A percentile compares a stretch with the other conserved stretches of the same genome.
These are phyloP conservation scores for Allacma fusca DNA, from an alignment of 2,888 invertebrate genomes.

Conservation along the genomic window DNA sequence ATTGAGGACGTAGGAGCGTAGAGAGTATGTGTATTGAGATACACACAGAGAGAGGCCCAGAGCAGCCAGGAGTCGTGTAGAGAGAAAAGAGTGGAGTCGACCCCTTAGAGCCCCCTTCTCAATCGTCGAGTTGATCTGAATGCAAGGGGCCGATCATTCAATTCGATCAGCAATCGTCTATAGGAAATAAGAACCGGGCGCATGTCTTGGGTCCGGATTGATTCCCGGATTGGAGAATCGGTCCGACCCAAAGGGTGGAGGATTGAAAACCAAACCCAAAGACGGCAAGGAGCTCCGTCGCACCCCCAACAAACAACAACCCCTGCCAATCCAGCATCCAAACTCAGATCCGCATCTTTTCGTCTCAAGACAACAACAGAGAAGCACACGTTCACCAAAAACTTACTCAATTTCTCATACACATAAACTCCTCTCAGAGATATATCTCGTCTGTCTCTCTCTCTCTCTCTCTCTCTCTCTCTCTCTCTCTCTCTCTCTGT, in stretches of 20 bases:
- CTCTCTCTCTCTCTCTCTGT: background rate
- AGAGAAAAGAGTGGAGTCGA: conserved; percentile 33
- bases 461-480: conserved; percentile 36
- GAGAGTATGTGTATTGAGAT: background rate
- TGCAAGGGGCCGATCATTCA: conserved; percentile 60
- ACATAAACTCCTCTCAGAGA: conserved; percentile 30
- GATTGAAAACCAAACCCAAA: conserved; percentile 61
- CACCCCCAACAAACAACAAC: conserved; percentile 38
- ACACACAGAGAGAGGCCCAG: no score
- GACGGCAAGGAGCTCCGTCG: conserved; percentile 43
- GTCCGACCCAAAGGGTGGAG: conserved; percentile 61
- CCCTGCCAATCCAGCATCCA: conserved; percentile 46
- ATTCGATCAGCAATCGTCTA: conserved; percentile 62
- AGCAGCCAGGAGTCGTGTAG: background rate
- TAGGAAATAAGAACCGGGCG: conserved; percentile 61
- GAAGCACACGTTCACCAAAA: conserved; percentile 14
- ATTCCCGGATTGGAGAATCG: conserved; percentile 60
- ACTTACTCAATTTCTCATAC: conserved; percentile 24
- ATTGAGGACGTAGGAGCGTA: background rate
- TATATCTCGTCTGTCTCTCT: background rate
- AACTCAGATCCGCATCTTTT: conserved; percentile 51
- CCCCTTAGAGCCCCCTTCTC: conserved; percentile 54
- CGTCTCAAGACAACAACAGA: conserved; percentile 35
- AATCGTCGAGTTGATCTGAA: conserved; percentile 55
- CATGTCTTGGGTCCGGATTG: conserved; percentile 56